Evolutionary conservation across 2,888 invertebrate genomes (phyloP).

Genomic region (Taenaris catops): DNA sequence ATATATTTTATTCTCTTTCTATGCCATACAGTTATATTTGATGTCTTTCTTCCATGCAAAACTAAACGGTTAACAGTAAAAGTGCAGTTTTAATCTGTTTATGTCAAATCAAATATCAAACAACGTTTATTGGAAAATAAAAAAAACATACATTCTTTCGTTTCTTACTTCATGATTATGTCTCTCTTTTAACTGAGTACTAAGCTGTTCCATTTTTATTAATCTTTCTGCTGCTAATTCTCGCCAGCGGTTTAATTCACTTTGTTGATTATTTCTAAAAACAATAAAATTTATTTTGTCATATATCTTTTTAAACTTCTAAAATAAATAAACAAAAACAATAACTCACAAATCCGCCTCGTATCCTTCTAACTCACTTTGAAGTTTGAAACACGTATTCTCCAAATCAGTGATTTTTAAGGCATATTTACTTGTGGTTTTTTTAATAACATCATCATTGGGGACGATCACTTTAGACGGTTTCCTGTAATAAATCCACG

Average conservation of each 20-base stretch:
- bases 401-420: conserved; percentile 56
- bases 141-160: no score
- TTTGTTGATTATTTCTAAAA: conserved; percentile 49
- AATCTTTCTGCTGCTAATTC: conserved; percentile 83
- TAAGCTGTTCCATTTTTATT: conserved; percentile 81
- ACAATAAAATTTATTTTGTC: no score
- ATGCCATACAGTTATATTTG: no score
- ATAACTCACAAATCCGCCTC: conserved; percentile 74
- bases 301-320: no score
- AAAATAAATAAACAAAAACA: background rate
- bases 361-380: conserved; percentile 60
- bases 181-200: conserved; percentile 80
- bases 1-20: no score
- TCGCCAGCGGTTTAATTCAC: conserved; percentile 81
- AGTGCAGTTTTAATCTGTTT: no score
- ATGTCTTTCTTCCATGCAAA: no score
- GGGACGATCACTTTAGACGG: conserved; percentile 36
- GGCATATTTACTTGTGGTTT: conserved; percentile 56
- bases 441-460: conserved; percentile 43
- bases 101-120: no score
- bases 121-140: no score
- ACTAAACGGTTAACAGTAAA: no score
- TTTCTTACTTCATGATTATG: conserved; percentile 77
- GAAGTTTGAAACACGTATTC: conserved; percentile 58
- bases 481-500: conserved; percentile 45